Conservation (phyloP, 2,888 invertebrate species). For the Dryobota labecula region DNA sequence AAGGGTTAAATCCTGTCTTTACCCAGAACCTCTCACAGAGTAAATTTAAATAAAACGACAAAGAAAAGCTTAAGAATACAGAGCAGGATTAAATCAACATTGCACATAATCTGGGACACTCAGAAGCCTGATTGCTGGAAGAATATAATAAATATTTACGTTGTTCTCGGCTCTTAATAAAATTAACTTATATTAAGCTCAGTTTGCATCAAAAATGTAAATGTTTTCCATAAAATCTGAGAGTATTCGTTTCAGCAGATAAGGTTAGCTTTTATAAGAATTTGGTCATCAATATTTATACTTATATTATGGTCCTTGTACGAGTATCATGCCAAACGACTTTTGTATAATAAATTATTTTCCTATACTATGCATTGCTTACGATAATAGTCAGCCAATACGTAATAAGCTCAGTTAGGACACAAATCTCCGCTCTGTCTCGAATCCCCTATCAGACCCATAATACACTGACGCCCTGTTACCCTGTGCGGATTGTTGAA, state of each 20-base stretch:
- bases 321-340: not conserved
- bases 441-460: too few relatives aligned
- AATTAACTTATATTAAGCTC: conserved; percentile 30
- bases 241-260: conserved; percentile 5
- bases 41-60: conserved; percentile 27
- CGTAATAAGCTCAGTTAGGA: too few relatives aligned
- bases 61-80: conserved; percentile 21
- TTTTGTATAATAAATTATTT: not conserved
- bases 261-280: conserved; percentile 11
- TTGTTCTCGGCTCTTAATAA: conserved; percentile 17
- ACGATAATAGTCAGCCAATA: not conserved
- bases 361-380: not conserved
- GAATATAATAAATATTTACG: conserved; percentile 38
- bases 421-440: not conserved
- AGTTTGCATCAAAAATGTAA: conserved; percentile 24
- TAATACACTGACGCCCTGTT: not conserved
- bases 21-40: not conserved
- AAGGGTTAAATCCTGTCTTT: conserved; percentile 14
- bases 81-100: conserved; percentile 26
- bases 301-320: not conserved
- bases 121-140: conserved; percentile 16
- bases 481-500: too few relatives aligned
- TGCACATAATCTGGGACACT: conserved; percentile 36
- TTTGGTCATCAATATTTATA: not conserved
- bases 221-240: conserved; percentile 25